Base-by-base conservation (phyloP, 1,140 invertebrate species). In the Drosophila navojoa region DNA sequence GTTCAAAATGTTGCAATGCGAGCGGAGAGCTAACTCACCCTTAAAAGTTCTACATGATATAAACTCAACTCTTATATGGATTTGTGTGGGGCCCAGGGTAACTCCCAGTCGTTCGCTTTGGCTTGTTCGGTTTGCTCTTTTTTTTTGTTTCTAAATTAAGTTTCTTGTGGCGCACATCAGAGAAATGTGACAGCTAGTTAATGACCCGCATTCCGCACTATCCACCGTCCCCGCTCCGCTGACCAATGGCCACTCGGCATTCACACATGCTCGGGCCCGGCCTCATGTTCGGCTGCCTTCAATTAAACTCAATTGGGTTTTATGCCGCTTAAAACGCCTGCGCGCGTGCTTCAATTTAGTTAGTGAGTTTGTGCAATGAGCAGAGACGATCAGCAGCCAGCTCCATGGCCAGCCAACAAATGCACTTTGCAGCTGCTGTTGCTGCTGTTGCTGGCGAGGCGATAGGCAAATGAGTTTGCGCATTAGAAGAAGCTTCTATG, bases 281-380 rank as follows among this genome's bases (percentile, higher is more conserved):
- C 45, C 55, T 45, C 45, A 22, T 32, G 69, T 19, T 50, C 61
- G 50, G 60, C 53, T 63, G 79, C 62, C 84, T 80, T 80, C 84
- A 89, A 89, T 89, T 89, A 89, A 89, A 89, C 77, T 90, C 84
- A 89, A 89, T 89, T 89, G 84, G 81, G 76, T 71, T 89, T 70
- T 73, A 58, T 72, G 60, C 29, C 25, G 69, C 69, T 68, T 81
- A 49, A 59, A 80, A 89, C 84, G 84, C 84, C 84, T 89, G 84
- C 84, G 84, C 84, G 84, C 84, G 85, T 89, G 84, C 84, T 75
- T 82, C 85, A 89, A 84, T 89, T 89, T 89, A 89, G 84, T 82
- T 78, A 63, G 54, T 60, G 53, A 72, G 58, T 42, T 55, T 11
- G 29, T 38, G 40, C 44, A n/a, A 5, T 13, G 7, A 27, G 58